Conservation (phyloP, 2,888 invertebrate species). For the Drosophila borborema region DNA sequence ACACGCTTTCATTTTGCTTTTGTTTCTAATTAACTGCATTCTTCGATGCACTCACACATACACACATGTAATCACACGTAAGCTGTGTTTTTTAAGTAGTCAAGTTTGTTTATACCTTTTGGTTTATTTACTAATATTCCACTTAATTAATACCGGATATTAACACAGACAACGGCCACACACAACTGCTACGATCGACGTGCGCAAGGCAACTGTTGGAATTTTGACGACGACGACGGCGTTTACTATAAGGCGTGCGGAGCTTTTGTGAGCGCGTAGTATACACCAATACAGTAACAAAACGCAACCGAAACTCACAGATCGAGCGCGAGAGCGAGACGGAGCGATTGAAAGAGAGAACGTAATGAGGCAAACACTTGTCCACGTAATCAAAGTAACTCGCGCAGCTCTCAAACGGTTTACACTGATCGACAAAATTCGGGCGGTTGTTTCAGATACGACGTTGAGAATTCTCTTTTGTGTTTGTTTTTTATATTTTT, state of each 20-base stretch:
- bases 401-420: conserved; percentile 46
- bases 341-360: conserved; percentile 10
- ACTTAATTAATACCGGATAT: conserved; percentile 42
- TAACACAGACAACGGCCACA: conserved; percentile 31
- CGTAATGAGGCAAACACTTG: conserved; percentile 49
- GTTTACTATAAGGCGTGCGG: conserved; percentile 40
- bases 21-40: conserved; percentile 13
- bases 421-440: neutral
- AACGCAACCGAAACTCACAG: neutral
- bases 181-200: conserved; percentile 74
- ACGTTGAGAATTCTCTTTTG: neutral
- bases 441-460: neutral
- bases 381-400: conserved; percentile 72
- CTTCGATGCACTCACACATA: conserved; percentile 4
- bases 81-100: conserved; percentile 25
- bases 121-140: conserved; percentile 28
- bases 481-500: neutral
- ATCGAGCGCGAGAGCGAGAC: conserved; percentile 11
- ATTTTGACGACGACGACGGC: conserved; percentile 31
- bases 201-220: conserved; percentile 63
- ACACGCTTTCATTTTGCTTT: conserved; percentile 68
- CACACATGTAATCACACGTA: conserved; percentile 1
- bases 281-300: conserved; percentile 19
- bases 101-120: conserved; percentile 53
- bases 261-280: conserved; percentile 12